Evolutionary conservation across 2,113 vertebrate genomes (phyloP), one percentile per base, ranked within the genome.

Genomic region (Pardalotus punctatus): DNA sequence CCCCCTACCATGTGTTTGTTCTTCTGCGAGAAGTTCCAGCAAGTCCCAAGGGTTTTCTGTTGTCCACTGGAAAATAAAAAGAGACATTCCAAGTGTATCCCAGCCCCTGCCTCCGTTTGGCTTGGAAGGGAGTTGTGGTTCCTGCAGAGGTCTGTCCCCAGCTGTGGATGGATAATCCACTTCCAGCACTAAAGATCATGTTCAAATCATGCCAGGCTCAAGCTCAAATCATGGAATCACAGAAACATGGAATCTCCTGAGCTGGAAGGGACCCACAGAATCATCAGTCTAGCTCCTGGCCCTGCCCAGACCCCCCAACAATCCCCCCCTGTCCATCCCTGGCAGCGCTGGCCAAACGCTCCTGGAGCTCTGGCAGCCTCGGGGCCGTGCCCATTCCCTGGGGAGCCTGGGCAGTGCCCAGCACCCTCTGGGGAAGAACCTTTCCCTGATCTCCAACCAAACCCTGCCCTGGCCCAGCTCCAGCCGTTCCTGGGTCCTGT

Each of bases 291-390:
- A 29, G 0, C 16, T 0, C 20, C 6, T 10, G 36, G 12, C 16
- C 11, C 13, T 67, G 69, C n/a, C 6, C 45, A 69, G 47, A 47
- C 9, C 11, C 11, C 29, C n/a, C 70, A 61, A 5, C 17, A 76
- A 22, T 2, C 40, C 45, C 70, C n/a, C 24, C 14, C n/a, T 67
- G 61, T 0, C 9, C 36, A 51, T 22, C 23, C 69, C 38, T 53
- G 38, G 1, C 4, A n/a, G 20, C 1, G 0, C 9, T 60, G 3
- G 28, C 45, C 69, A 58, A 73, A n/a, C 0, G 0, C 15, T 51
- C 15, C 77, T 45, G 45, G 19, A 81, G 77, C 67, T 81, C 10
- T 73, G 51, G 36, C 77, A 88, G 67, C 36, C 23, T 2, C 2
- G 8, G 33, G 53, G 38, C 84, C 0, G 12, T 38, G 47, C 9